Percentiles rank a stretch among this genome's conserved stretches.
phyloP scores from a whole-genome alignment of 2,888 invertebrate species.

The Spatulosminthurus flaviceps region DNA sequence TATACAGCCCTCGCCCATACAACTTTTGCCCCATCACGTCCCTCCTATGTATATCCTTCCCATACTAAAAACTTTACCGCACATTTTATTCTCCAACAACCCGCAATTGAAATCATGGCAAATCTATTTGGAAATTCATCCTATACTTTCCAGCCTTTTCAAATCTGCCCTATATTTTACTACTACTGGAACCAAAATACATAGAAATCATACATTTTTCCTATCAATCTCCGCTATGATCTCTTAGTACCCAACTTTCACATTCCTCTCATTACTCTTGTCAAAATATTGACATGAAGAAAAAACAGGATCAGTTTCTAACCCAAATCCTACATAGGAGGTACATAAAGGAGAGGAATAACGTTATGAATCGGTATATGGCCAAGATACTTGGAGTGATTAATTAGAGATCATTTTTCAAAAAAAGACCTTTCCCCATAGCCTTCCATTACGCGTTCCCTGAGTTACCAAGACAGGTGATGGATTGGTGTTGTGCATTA shows the following conservation, averaged over 20 bases:
- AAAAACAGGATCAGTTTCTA: too few species aligned
- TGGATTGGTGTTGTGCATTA: slow-evolving; percentile 51
- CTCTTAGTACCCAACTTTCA: too few species aligned
- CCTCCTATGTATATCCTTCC: neutral
- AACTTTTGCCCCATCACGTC: too few species aligned
- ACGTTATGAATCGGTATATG: too few species aligned
- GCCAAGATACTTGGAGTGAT: slow-evolving; percentile 44
- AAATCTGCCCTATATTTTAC: too few species aligned
- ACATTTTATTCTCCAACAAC: neutral
- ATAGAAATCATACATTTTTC: too few species aligned
- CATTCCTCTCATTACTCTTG: too few species aligned
- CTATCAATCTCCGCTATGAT: too few species aligned
- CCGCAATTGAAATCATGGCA: slow-evolving; percentile 11
- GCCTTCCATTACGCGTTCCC: slow-evolving; percentile 60
- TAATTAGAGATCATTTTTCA: slow-evolving; percentile 53
- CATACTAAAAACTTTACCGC: neutral
- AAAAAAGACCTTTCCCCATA: slow-evolving; percentile 54
- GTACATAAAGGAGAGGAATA: neutral
- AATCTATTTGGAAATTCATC: neutral
- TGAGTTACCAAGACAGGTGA: slow-evolving; percentile 61
- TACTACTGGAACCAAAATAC: too few species aligned
- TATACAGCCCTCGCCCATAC: neutral
- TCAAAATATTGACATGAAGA: too few species aligned
- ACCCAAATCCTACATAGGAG: too few species aligned
- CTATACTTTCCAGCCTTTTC: neutral